Base-by-base conservation (phyloP, 2,888 invertebrate species). In the Troilus luridus region DNA sequence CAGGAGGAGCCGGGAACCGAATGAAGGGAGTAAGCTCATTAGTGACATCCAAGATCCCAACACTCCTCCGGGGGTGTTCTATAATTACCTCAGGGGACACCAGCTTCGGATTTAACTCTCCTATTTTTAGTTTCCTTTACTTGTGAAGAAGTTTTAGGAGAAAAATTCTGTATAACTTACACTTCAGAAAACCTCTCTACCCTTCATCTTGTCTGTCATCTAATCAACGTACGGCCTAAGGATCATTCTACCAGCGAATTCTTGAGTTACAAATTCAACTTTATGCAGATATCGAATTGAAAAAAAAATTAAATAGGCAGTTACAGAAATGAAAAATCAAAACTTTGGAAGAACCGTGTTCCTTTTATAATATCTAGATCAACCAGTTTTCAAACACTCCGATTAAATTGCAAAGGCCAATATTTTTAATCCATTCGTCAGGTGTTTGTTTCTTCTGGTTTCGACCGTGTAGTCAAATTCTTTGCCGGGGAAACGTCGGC, bases 31-130 rank as follows among this genome's bases (percentile, higher is more conserved):
- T 24, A 27, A 14, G 27, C 27, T 72, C 72, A 72, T 72, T 72
- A 72, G 12, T 72, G 72, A 27, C 72, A 72, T n/a, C n/a, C n/a
- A n/a, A n/a, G 72, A 27, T 27, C 72, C 72, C 6, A 72, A 24
- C 24, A 67, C 9, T 1, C 24, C 72, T 72, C 72, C 11, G 1
- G 27, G 72, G n/a, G 27, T 7, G 72, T 72, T 72, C 72, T 72
- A 72, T 72, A 72, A 72, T 72, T 72, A 72, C 72, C 72, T 17
- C 14, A 72, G 72, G 72, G 72, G 72, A 72, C 72, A 72, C 6
- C 72, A 72, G 72, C 27, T 27, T 72, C 72, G 8, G 72, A 6
- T 72, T 72, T 27, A 27, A 17, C 72, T 72, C 72, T 24, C 24
- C 12, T 72, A 72, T 72, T 72, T 72, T 72, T 72, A 72, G 72